Evolutionary conservation across 2,888 invertebrate species (phyloP).

Genomic region (Epistrophe eligans): DNA sequence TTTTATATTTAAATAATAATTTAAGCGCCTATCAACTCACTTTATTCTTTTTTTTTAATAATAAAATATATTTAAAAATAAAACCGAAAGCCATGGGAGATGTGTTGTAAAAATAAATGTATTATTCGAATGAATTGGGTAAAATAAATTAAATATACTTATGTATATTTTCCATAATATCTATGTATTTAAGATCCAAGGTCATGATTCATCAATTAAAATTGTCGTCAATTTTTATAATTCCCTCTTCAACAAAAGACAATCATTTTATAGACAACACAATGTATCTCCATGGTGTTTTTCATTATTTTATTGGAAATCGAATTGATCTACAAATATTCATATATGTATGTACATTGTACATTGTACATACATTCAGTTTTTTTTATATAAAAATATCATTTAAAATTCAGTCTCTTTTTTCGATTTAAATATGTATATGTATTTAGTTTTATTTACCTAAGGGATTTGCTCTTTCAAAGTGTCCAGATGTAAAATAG

Average conservation of each 20-base stretch:
- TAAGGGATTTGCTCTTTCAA: background rate
- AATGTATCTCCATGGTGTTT: background rate
- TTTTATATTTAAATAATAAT: too few relatives aligned
- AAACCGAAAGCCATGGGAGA: background rate
- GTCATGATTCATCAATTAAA: background rate
- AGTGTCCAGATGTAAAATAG: background rate
- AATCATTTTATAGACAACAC: background rate
- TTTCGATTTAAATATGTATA: background rate
- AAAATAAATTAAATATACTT: background rate
- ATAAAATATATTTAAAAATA: background rate
- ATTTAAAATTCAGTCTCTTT: background rate
- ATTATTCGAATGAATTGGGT: background rate
- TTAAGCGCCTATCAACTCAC: too few relatives aligned
- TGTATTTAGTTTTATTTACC: background rate
- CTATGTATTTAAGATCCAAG: background rate
- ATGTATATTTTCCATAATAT: background rate
- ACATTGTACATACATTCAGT: too few relatives aligned
- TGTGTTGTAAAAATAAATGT: too few relatives aligned
- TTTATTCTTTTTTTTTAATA: too few relatives aligned
- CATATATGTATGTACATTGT: too few relatives aligned
- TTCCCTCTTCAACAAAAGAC: background rate
- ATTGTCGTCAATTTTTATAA: background rate
- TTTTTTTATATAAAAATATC: background rate
- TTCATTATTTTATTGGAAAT: background rate
- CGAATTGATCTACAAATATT: background rate